phyloP scores from a whole-genome alignment of 2,797 vertebrate genomes.

The Coccyzus lansbergi region DNA sequence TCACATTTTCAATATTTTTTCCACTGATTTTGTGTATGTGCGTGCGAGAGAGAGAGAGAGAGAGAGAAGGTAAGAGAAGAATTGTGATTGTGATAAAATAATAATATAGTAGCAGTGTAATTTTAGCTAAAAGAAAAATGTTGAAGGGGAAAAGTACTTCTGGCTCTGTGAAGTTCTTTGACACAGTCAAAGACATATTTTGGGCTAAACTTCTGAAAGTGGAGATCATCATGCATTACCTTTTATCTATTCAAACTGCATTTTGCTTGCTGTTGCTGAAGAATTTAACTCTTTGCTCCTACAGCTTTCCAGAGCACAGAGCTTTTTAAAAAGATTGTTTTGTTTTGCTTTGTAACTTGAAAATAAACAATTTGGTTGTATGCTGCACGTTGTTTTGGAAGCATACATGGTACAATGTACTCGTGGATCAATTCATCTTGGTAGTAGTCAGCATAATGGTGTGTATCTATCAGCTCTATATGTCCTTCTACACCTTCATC shows the following conservation, averaged over 20 bases:
- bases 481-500: background rate
- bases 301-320: background rate
- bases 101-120: background rate
- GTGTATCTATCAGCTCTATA: background rate
- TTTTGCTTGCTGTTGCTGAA: background rate
- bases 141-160: background rate
- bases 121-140: constrained; percentile 33
- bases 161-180: background rate
- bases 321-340: background rate
- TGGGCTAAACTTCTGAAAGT: background rate
- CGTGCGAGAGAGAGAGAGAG: background rate
- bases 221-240: background rate
- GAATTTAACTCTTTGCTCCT: background rate
- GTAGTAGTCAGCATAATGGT: background rate
- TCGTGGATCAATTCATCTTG: fast-evolving
- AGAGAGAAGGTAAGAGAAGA: background rate
- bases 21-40: constrained; percentile 42
- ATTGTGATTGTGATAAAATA: background rate
- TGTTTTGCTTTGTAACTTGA: background rate
- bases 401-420: background rate
- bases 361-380: background rate
- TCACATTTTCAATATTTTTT: constrained; percentile 43
- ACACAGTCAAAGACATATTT: background rate
- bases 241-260: background rate
- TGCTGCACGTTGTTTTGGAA: background rate